Conservation (phyloP, 2,113 vertebrate species). For the Mungos mungo region DNA sequence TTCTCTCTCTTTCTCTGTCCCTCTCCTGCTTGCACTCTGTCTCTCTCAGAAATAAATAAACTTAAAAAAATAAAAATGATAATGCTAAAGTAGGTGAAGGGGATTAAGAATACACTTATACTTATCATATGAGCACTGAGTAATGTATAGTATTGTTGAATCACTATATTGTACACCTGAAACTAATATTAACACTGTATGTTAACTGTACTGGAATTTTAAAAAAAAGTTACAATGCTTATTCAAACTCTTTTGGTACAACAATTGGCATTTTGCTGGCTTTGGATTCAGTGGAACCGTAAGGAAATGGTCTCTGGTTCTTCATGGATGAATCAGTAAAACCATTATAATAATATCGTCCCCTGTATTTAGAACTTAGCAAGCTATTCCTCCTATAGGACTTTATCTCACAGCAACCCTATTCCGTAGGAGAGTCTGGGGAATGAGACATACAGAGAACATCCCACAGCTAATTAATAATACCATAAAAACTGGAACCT, state of each 20-base stretch:
- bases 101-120: not conserved
- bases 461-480: not conserved
- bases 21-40: too few species aligned
- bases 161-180: not conserved
- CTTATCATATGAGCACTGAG: not conserved
- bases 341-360: not conserved
- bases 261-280: not conserved
- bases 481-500: not conserved
- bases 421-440: not conserved
- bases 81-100: not conserved
- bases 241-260: not conserved
- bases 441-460: not conserved
- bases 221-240: not conserved
- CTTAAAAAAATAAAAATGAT: too few species aligned
- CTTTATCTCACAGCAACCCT: not conserved
- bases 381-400: not conserved
- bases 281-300: not conserved
- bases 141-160: not conserved
- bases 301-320: not conserved
- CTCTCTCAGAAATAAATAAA: too few species aligned
- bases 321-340: not conserved
- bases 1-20: too few species aligned
- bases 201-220: not conserved
- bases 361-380: not conserved
- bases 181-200: not conserved